Conservation (phyloP, 2,113 vertebrate species). For the Hucho hucho region DNA sequence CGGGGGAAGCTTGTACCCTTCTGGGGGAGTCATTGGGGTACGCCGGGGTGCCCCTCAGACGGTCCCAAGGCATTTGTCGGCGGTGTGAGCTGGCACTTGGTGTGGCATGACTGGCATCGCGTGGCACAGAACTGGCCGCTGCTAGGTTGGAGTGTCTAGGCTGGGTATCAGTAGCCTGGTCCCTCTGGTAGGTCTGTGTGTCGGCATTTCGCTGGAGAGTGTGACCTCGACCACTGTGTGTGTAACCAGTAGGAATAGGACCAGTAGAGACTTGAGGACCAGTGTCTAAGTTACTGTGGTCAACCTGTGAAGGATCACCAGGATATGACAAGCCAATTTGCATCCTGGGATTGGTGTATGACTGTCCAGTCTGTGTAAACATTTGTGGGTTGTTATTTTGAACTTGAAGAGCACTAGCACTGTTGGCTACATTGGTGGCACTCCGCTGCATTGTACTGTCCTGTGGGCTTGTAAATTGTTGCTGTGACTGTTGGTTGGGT, state of each 20-base stretch:
- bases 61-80: constrained; percentile 68
- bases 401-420: too few relatives aligned
- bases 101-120: neutral
- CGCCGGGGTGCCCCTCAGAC: constrained; percentile 65
- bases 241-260: constrained; percentile 57
- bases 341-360: constrained; percentile 29
- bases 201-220: constrained; percentile 39
- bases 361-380: neutral
- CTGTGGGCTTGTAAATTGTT: neutral
- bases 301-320: constrained; percentile 11
- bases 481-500: constrained; percentile 17
- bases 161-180: neutral
- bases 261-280: constrained; percentile 5
- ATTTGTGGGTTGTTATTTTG: constrained; percentile 28
- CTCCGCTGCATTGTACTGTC: neutral
- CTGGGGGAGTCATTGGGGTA: constrained; percentile 58
- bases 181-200: constrained; percentile 52
- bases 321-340: constrained; percentile 26
- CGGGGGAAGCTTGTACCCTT: neutral
- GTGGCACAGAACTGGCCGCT: constrained; percentile 12
- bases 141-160: neutral
- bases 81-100: neutral
- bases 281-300: neutral
- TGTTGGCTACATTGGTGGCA: neutral
- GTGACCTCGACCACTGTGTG: constrained; percentile 45